Base-by-base conservation (phyloP, 2,113 vertebrate genomes). In the Sarotherodon lohbergeri region DNA sequence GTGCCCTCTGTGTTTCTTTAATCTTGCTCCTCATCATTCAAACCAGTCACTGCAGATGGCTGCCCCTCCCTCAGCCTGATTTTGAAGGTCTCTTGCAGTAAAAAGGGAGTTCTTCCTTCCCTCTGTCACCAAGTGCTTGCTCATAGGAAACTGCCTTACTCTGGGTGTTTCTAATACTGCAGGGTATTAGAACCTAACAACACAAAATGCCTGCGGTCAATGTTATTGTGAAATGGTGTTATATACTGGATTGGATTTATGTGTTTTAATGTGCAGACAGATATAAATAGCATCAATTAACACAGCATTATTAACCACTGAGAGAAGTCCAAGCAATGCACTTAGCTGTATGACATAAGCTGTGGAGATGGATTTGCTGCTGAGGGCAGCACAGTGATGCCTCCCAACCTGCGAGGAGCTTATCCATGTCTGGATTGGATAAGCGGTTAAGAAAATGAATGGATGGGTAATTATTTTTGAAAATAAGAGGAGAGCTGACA, bases 221-320 rank as follows among this genome's bases (percentile, higher is more conserved):
- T 22, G 3, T 12, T 24, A 10, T 55, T 22, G 9, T 55, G 54
- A 55, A 22, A 10, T 55, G 54, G 52, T 22, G n/a, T n/a, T 11
- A 22, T 22, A 22, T 22, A 55, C 5, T 55, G n/a, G 10, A 22
- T 22, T 55, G 81, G 54, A 81, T 73, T 82, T 85, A 52, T 32
- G 87, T 86, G 92, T 90, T 86, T 88, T 81, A 6, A 76, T 90
- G 93, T 88, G 84, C 82, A 91, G 95, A 96, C 95, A 96, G 95
- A 94, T 85, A 92, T 90, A 93, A 91, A 93, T 85, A 90, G 86
- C 76, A 14, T 90, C 91, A 90, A 73, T 86, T 66, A 86, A 88
- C 81, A 86, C 73, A 79, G 88, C 84, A 52, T 86, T 19, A 61
- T 73, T 76, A 82, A 84, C 90, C 83, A 85, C 68, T 3, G 63